Percentiles rank a stretch among this genome's conserved stretches.
phyloP scores from a whole-genome alignment of 2,797 vertebrate genomes.

The Catharus ustulatus region DNA sequence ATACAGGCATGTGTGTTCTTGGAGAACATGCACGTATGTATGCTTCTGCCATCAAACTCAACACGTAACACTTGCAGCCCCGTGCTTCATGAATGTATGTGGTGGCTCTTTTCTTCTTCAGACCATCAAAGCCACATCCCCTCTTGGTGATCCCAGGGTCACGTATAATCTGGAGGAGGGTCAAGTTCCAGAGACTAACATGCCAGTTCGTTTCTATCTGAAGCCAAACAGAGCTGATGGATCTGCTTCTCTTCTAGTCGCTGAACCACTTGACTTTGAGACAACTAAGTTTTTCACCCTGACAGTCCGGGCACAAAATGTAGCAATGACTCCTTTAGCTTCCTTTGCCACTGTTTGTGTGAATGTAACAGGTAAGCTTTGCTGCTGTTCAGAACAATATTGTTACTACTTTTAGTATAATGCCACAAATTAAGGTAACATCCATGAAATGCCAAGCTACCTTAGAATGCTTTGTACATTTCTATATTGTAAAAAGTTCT shows the following conservation, averaged over 20 bases:
- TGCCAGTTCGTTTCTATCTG: slow-evolving; percentile 90
- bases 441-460: neutral
- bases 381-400: neutral
- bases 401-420: neutral
- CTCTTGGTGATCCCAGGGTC: slow-evolving; percentile 86
- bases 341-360: slow-evolving; percentile 86
- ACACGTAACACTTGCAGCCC: neutral
- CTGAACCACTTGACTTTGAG: slow-evolving; percentile 90
- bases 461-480: neutral
- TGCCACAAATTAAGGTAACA: neutral
- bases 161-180: slow-evolving; percentile 91
- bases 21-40: neutral
- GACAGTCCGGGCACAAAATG: slow-evolving; percentile 86
- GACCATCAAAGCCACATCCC: slow-evolving; percentile 89
- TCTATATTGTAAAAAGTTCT: neutral
- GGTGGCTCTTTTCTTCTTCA: slow-evolving; percentile 66
- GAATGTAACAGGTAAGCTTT: slow-evolving; percentile 84
- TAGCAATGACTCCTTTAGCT: slow-evolving; percentile 85
- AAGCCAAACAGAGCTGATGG: slow-evolving; percentile 86
- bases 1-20: neutral
- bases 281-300: slow-evolving; percentile 84
- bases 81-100: neutral
- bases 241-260: slow-evolving; percentile 87
- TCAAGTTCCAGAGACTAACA: slow-evolving; percentile 89
- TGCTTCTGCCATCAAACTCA: neutral